Conservation (phyloP, 2,888 invertebrate species). For the Phorcus lineatus region DNA sequence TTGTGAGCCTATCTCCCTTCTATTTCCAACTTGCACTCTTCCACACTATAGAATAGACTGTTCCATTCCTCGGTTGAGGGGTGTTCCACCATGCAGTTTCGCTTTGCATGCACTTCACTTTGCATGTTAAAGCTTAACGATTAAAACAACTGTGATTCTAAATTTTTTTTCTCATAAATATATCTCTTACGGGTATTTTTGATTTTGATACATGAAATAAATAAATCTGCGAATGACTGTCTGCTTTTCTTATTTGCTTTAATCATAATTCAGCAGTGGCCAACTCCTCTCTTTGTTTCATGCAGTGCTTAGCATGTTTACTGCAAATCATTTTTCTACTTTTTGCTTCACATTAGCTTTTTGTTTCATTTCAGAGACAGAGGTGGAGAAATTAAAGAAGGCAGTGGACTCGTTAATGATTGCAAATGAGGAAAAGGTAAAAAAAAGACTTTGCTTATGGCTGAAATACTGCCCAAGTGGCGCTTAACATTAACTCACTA, state of each 20-base stretch:
- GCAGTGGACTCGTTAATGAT: constrained; percentile 77
- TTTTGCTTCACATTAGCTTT: constrained; percentile 30
- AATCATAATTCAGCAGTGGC: neutral
- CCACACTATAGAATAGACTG: too few species aligned
- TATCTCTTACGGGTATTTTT: neutral
- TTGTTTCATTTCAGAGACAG: constrained; percentile 72
- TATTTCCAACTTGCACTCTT: too few species aligned
- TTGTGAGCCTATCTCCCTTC: neutral
- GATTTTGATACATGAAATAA: neutral
- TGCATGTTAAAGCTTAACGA: too few species aligned
- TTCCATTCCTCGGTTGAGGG: too few species aligned
- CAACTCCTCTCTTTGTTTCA: neutral
- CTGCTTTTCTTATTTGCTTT: neutral
- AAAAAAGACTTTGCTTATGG: neutral
- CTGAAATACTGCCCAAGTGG: too few species aligned
- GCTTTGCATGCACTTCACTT: too few species aligned
- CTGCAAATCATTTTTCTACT: neutral
- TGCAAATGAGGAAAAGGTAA: constrained; percentile 77
- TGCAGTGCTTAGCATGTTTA: neutral
- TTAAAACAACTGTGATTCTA: too few species aligned
- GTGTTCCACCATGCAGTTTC: too few species aligned
- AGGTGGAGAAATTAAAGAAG: constrained; percentile 76
- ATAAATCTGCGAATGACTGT: neutral
- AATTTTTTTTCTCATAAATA: neutral
- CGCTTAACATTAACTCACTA: too few species aligned